phyloP scores from a whole-genome alignment of 2,888 invertebrate species.

The Heterodera filipjevi region DNA sequence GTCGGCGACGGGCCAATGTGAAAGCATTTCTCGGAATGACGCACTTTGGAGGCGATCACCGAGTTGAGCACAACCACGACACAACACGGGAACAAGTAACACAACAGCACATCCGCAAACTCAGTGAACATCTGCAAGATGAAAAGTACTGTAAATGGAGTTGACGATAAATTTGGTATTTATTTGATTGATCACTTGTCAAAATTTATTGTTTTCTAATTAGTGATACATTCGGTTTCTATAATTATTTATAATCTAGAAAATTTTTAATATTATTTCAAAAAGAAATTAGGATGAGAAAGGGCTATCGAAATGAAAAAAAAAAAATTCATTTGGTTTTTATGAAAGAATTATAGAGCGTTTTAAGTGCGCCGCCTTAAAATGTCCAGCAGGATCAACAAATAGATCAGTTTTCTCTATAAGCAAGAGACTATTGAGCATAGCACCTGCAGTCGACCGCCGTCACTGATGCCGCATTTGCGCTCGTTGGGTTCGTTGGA shows the following conservation, averaged over 20 bases:
- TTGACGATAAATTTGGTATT: neutral
- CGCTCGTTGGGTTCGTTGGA: slow-evolving; percentile 33
- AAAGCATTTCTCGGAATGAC: neutral
- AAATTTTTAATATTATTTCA: too few relatives aligned
- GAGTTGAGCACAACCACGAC: slow-evolving; percentile 60
- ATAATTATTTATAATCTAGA: too few relatives aligned
- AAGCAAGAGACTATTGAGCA: neutral
- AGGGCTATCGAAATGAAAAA: too few relatives aligned
- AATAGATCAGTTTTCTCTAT: too few relatives aligned
- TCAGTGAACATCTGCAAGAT: slow-evolving; percentile 51
- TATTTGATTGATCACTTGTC: neutral
- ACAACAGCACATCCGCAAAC: slow-evolving; percentile 56
- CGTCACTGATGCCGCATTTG: slow-evolving; percentile 41
- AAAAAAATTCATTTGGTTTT: too few relatives aligned
- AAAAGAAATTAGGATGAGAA: too few relatives aligned
- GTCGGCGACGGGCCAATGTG: slow-evolving; percentile 12
- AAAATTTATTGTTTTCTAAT: too few relatives aligned
- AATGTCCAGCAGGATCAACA: too few relatives aligned
- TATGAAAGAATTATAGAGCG: too few relatives aligned
- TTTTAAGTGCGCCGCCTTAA: too few relatives aligned
- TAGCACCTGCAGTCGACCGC: slow-evolving; percentile 44
- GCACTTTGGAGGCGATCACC: slow-evolving; percentile 53
- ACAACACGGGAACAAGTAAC: slow-evolving; percentile 60
- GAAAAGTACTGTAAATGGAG: neutral
- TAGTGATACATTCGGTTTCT: too few relatives aligned